Evolutionary conservation across 1,140 invertebrate genomes (phyloP), one percentile per base, ranked within the genome.

Genomic region (Trichonephila clavata): DNA sequence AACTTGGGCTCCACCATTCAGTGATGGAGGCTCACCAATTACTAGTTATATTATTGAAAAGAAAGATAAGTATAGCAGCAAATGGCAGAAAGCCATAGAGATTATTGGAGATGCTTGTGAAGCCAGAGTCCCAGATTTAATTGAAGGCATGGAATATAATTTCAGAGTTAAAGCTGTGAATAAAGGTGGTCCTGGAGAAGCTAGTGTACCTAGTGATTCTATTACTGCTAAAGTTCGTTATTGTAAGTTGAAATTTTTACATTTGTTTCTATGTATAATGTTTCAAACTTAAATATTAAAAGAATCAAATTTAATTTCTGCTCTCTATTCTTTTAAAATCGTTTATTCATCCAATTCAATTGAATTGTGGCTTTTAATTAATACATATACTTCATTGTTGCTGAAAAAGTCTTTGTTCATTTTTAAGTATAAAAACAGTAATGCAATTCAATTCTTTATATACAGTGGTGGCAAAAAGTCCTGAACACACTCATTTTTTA

Each of bases 11-110:
- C 96, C 98, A 90, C 99, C 99, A 1, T 98, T 98, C 94, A 97
- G 97, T 95, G 98, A 97, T 95, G 99, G 99, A 57, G 99, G 99
- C 71, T 98, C 98, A 24, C 98, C 99, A 65, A 99, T 99, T 95
- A 98, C 97, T 63, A 98, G 98, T 65, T 99, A 99, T 95, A 97
- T 99, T 81, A 97, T 99, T 92, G 99, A 99, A 96, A 99, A 99
- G 97, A 99, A 99, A 95, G 98, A 99, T 95, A 97, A 98, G 84
- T 97, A 97, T 95, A 96, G 97, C 94, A 97, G 97, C 20, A 99
- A 99, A 96, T 99, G 98, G 98, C 97, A 98, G 94, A 98, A 98
- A 95, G 98, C 97, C 27, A 96, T 97, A 89, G 98, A 99, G 96
- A 95, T 98, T 7, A 97, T 98, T 95, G 98, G 97, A 20, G 97